Evolutionary conservation across 2,113 vertebrate species (phyloP).

Genomic region (Pholis gunnellus): DNA sequence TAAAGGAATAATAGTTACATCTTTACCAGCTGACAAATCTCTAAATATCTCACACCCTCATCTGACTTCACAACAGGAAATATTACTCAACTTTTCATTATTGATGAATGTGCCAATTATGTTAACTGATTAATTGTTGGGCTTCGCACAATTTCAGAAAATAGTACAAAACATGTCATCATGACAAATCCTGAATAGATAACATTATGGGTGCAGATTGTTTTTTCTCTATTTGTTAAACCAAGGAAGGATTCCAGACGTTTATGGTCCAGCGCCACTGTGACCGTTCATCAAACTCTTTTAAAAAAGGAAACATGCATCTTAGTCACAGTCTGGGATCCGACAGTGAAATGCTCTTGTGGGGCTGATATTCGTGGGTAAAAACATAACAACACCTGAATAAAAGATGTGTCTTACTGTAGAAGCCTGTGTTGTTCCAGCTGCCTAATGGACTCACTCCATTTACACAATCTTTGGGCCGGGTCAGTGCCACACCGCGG

Average conservation of each 20-base stretch:
- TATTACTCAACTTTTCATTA: not conserved
- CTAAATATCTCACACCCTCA: not conserved
- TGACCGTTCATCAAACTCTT: not conserved
- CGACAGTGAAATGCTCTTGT: not conserved
- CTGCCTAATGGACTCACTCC: slow-evolving; percentile 38
- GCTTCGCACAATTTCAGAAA: too few species aligned
- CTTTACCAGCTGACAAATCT: not conserved
- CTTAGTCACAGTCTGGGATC: not conserved
- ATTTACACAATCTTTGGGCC: slow-evolving; percentile 51
- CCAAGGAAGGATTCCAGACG: too few species aligned
- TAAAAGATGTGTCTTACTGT: not conserved
- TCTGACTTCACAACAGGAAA: not conserved
- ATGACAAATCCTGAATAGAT: too few species aligned
- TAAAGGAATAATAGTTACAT: not conserved
- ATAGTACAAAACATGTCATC: too few species aligned
- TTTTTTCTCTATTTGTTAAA: too few species aligned
- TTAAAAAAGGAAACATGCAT: too few species aligned
- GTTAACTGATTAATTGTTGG: not conserved
- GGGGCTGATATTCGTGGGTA: not conserved
- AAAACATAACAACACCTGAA: slow-evolving; percentile 18
- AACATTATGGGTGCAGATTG: too few species aligned
- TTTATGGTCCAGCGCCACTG: too few species aligned
- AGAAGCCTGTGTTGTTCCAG: slow-evolving; percentile 42
- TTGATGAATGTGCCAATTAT: too few species aligned
- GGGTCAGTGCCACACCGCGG: slow-evolving; percentile 21